These are phyloP conservation scores for Platycheirus albimanus DNA, from an alignment of 2,888 invertebrate species.

Conservation along the genomic window DNA sequence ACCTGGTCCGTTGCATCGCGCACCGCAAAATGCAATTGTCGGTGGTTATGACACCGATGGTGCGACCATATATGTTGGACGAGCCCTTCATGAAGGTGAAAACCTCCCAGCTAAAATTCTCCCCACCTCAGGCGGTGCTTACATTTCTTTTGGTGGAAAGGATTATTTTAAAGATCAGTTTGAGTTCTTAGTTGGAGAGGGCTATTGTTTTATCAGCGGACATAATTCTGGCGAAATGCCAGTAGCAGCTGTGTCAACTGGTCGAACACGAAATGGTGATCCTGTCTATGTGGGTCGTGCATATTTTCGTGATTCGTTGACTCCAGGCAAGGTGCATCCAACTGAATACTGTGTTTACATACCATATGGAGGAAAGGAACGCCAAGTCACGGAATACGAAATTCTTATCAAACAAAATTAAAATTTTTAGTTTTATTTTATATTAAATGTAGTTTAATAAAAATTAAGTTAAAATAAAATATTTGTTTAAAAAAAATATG, in stretches of 20 bases:
- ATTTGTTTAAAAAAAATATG: no score
- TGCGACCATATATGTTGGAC: slow-evolving; percentile 80
- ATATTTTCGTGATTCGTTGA: slow-evolving; percentile 84
- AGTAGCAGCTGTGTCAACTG: slow-evolving; percentile 83
- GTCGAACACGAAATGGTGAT: slow-evolving; percentile 83
- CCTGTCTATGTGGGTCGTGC: slow-evolving; percentile 84
- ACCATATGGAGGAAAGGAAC: slow-evolving; percentile 83
- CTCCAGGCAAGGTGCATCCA: slow-evolving; percentile 84
- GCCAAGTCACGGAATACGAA: slow-evolving; percentile 82
- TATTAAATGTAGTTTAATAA: no score
- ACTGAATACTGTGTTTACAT: slow-evolving; percentile 83
- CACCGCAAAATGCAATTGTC: slow-evolving; percentile 80
- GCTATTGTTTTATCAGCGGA: slow-evolving; percentile 84
- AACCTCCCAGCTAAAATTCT: slow-evolving; percentile 86
- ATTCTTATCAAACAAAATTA: slow-evolving; percentile 79
- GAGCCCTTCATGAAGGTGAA: slow-evolving; percentile 85
- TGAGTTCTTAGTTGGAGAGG: slow-evolving; percentile 84
- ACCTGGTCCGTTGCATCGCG: slow-evolving; percentile 79
- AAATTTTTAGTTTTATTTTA: no score
- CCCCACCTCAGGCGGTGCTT: slow-evolving; percentile 84
- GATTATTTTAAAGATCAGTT: slow-evolving; percentile 84
- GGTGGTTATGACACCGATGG: slow-evolving; percentile 81
- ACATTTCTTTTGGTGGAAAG: slow-evolving; percentile 84
- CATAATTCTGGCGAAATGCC: slow-evolving; percentile 83
- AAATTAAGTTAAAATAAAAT: no score